Percentiles rank a stretch among this genome's conserved stretches.
These are phyloP conservation scores for Calephelis nemesis DNA, from an alignment of 1,140 invertebrate species.

Conservation along the genomic window DNA sequence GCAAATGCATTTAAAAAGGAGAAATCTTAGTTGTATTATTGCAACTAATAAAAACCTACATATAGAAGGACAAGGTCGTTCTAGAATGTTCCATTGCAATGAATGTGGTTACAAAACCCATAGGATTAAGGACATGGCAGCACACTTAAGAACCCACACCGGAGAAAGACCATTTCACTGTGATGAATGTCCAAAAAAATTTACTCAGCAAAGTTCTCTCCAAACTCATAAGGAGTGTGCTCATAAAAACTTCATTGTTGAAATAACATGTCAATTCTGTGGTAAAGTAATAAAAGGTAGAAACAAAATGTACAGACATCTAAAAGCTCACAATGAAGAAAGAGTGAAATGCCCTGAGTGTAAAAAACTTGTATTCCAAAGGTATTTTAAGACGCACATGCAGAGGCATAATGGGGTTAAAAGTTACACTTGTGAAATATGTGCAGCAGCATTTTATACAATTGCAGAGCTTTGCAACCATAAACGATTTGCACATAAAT, in stretches of 20 bases:
- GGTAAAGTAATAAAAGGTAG: slow-evolving; percentile 53
- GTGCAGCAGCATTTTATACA: slow-evolving; percentile 53
- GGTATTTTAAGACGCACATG: slow-evolving; percentile 44
- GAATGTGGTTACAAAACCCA: slow-evolving; percentile 47
- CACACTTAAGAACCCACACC: slow-evolving; percentile 50
- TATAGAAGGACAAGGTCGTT: slow-evolving; percentile 52
- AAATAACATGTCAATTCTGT: slow-evolving; percentile 56
- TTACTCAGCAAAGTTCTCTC: slow-evolving; percentile 49
- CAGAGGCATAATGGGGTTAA: slow-evolving; percentile 37
- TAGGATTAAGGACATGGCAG: slow-evolving; percentile 47
- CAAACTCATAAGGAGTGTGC: slow-evolving; percentile 45
- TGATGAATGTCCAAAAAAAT: slow-evolving; percentile 45
- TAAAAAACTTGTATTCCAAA: slow-evolving; percentile 43
- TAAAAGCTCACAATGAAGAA: slow-evolving; percentile 41
- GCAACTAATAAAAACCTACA: slow-evolving; percentile 32
- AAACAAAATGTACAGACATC: slow-evolving; percentile 44
- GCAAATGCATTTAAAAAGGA: slow-evolving; percentile 44
- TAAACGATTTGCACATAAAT: slow-evolving; percentile 46
- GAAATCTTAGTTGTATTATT: slow-evolving; percentile 34
- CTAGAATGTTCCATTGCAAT: slow-evolving; percentile 53
- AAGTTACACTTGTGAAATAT: slow-evolving; percentile 55
- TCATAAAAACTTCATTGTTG: slow-evolving; percentile 46
- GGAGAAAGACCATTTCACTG: slow-evolving; percentile 53
- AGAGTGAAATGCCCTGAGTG: slow-evolving; percentile 49
- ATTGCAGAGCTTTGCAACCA: slow-evolving; percentile 56